Evolutionary conservation across 2,888 invertebrate genomes (phyloP).

Genomic region (Philonicus albiceps): DNA sequence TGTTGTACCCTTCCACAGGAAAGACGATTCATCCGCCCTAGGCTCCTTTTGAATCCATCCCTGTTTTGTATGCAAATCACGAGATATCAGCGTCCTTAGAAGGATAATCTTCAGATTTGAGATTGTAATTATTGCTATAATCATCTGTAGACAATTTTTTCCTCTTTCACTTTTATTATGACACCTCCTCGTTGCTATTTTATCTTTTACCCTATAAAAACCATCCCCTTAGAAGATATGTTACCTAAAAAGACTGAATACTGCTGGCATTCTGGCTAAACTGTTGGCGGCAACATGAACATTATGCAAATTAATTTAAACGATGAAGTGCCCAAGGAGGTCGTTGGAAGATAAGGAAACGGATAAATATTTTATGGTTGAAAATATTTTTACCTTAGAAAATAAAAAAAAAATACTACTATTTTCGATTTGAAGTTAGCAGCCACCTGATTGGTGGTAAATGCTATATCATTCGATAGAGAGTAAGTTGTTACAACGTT

Average conservation of each 20-base stretch:
- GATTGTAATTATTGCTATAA: slow-evolving; percentile 59
- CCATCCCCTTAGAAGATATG: not conserved
- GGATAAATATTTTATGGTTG: not conserved
- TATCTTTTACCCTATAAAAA: not conserved
- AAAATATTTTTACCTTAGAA: not conserved
- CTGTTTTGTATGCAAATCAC: slow-evolving; percentile 41
- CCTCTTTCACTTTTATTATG: slow-evolving; percentile 12
- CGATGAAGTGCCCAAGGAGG: slow-evolving; percentile 12
- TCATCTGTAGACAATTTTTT: slow-evolving; percentile 56
- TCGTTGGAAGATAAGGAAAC: not conserved
- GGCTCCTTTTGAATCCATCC: not conserved
- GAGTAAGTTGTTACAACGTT: slow-evolving; percentile 24
- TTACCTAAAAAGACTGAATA: not conserved
- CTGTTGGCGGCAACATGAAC: slow-evolving; percentile 15
- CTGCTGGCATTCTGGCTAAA: not conserved
- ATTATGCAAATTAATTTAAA: slow-evolving; percentile 44
- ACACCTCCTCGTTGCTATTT: not conserved
- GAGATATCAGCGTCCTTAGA: slow-evolving; percentile 18
- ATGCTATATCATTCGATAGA: slow-evolving; percentile 1
- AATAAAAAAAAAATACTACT: not conserved
- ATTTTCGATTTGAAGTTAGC: not conserved
- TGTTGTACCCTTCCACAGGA: not conserved
- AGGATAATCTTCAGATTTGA: slow-evolving; percentile 41
- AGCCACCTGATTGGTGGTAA: slow-evolving; percentile 8
- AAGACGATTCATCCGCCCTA: not conserved